phyloP scores from a whole-genome alignment of 2,797 vertebrate species.

The Semaprochilodus insignis region DNA sequence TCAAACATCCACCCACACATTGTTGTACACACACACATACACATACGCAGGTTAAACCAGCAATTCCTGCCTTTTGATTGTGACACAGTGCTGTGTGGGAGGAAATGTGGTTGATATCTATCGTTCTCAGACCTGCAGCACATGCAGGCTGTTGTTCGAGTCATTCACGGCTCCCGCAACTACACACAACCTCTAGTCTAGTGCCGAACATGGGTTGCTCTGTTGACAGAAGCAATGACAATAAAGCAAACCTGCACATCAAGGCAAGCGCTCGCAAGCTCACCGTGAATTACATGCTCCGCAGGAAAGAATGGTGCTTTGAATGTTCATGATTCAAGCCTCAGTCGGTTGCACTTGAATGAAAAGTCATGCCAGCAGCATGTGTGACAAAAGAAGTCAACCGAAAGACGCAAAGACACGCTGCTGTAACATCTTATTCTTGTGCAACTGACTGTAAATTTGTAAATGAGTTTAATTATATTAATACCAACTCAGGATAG shows the following conservation, averaged over 20 bases:
- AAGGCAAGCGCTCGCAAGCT: not conserved
- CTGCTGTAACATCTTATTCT: no score
- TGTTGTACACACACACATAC: conserved; percentile 42
- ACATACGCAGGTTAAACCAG: conserved; percentile 21
- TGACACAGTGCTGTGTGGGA: not conserved
- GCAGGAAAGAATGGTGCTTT: no score
- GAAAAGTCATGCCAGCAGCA: no score
- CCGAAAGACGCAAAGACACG: no score
- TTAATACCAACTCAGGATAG: no score
- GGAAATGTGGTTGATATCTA: not conserved
- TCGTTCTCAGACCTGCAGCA: not conserved
- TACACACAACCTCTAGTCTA: not conserved
- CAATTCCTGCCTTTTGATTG: conserved; percentile 9
- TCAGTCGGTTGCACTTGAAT: no score
- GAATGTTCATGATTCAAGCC: no score
- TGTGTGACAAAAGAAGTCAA: no score
- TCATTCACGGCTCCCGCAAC: not conserved
- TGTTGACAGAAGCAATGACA: not conserved
- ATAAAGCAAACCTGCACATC: not conserved
- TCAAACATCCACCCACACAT: conserved; percentile 6
- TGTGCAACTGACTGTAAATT: no score
- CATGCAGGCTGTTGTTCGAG: not conserved
- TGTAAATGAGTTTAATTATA: no score
- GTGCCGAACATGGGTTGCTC: not conserved
- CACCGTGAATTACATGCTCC: no score